Percentiles rank a stretch among this genome's conserved stretches.
phyloP scores from a whole-genome alignment of 92 coral and sea anemone species.

The Porites rus region DNA sequence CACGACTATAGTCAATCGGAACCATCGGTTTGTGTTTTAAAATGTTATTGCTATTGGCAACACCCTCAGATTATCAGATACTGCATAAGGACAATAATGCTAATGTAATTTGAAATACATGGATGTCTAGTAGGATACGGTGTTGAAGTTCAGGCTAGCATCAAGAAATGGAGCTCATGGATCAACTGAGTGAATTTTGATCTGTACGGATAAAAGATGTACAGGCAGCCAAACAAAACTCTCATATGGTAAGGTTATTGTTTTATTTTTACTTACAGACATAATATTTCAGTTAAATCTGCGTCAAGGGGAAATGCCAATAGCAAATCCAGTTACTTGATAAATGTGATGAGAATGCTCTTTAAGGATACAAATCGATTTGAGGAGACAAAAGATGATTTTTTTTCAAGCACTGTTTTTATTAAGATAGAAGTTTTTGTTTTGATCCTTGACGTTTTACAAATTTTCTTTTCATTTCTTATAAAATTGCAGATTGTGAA shows the following conservation, averaged over 20 bases:
- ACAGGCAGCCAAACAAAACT: neutral
- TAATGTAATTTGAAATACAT: neutral
- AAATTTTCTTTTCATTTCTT: neutral
- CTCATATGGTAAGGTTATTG: slow-evolving; percentile 32
- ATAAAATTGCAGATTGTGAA: neutral
- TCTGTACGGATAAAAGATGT: neutral
- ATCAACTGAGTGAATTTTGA: neutral
- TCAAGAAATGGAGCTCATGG: neutral
- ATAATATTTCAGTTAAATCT: neutral
- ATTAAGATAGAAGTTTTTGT: neutral
- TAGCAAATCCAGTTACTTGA: neutral
- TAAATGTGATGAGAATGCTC: neutral
- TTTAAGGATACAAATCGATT: neutral
- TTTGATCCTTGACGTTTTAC: neutral
- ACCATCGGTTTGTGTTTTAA: slow-evolving; percentile 21
- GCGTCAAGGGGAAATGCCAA: neutral
- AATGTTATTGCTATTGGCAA: slow-evolving; percentile 46
- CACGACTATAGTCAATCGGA: slow-evolving; percentile 9
- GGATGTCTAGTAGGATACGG: neutral
- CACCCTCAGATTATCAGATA: slow-evolving; percentile 13
- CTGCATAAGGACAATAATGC: slow-evolving; percentile 22
- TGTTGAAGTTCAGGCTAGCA: neutral
- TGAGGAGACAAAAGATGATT: neutral
- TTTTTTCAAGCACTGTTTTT: neutral
- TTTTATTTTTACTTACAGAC: neutral